Percentiles rank a stretch among this genome's conserved stretches.
phyloP scores from a whole-genome alignment of 2,113 vertebrate genomes.

The Xyrauchen texanus region DNA sequence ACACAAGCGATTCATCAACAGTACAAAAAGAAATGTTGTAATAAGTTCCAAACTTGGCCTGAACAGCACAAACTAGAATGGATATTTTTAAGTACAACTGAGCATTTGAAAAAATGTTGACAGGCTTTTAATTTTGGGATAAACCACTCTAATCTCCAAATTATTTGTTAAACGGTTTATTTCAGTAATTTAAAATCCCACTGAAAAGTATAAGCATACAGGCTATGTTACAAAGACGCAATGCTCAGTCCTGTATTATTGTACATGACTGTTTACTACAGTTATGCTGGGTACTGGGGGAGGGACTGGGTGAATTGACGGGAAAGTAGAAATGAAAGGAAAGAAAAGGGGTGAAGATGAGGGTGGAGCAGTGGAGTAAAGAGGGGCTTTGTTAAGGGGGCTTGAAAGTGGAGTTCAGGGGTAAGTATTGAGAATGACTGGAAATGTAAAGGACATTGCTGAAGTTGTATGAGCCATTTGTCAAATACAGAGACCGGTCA shows the following conservation, averaged over 20 bases:
- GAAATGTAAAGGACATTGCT: conserved; percentile 47
- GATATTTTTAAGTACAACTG: too few relatives aligned
- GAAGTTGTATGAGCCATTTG: conserved; percentile 15
- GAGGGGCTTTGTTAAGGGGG: conserved; percentile 38
- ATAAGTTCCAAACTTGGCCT: too few relatives aligned
- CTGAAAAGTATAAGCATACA: neutral
- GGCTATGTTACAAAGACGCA: neutral
- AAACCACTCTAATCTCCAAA: neutral
- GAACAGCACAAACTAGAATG: too few relatives aligned
- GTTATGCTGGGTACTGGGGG: neutral
- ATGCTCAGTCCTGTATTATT: neutral
- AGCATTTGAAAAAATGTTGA: neutral
- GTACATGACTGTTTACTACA: conserved; percentile 10
- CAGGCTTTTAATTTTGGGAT: too few relatives aligned
- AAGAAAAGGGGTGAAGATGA: conserved; percentile 13
- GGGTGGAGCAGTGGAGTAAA: conserved; percentile 30
- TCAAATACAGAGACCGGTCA: neutral
- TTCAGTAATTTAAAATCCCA: neutral
- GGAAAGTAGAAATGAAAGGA: neutral
- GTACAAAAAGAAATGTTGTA: too few relatives aligned
- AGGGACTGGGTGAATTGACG: neutral
- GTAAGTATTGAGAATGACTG: conserved; percentile 13
- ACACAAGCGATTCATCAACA: too few relatives aligned
- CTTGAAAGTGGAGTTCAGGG: conserved; percentile 25
- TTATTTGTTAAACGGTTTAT: neutral